Conservation (phyloP, 2,113 vertebrate species). For the Datnioides undecimradiatus region DNA sequence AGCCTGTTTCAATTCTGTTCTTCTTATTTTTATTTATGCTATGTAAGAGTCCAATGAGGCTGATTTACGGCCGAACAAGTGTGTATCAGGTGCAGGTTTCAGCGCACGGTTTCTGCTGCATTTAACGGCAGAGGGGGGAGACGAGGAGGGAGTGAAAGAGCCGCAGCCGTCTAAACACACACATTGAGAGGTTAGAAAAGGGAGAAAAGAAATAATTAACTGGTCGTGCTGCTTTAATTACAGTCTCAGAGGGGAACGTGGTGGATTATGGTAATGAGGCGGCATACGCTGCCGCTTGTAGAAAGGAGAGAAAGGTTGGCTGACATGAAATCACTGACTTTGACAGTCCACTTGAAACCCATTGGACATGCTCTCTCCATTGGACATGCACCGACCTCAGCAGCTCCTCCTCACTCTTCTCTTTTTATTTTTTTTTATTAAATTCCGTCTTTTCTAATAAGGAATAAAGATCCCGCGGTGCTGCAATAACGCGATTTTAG, state of each 20-base stretch:
- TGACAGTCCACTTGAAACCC: slow-evolving; percentile 88
- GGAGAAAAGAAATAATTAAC: slow-evolving; percentile 89
- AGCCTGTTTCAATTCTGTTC: not conserved
- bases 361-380: slow-evolving; percentile 83
- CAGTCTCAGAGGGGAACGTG: slow-evolving; percentile 93
- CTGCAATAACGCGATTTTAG: no score
- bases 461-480: not conserved
- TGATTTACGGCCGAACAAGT: not conserved
- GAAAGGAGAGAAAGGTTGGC: slow-evolving; percentile 88
- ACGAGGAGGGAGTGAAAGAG: not conserved
- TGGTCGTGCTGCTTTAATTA: slow-evolving; percentile 95
- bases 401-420: not conserved
- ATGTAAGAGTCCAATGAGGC: not conserved
- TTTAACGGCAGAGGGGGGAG: slow-evolving; percentile 5
- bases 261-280: slow-evolving; percentile 97
- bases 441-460: not conserved
- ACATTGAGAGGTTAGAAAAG: slow-evolving; percentile 77
- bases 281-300: slow-evolving; percentile 89
- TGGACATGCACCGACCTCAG: slow-evolving; percentile 44
- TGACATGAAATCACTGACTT: slow-evolving; percentile 88
- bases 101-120: slow-evolving; percentile 11
- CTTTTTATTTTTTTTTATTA: not conserved
- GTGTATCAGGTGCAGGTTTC: slow-evolving; percentile 35
- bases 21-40: not conserved
- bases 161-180: slow-evolving; percentile 77